These are phyloP conservation scores for Tamandua tetradactyla DNA, from an alignment of 2,797 vertebrate genomes.

Conservation along the genomic window DNA sequence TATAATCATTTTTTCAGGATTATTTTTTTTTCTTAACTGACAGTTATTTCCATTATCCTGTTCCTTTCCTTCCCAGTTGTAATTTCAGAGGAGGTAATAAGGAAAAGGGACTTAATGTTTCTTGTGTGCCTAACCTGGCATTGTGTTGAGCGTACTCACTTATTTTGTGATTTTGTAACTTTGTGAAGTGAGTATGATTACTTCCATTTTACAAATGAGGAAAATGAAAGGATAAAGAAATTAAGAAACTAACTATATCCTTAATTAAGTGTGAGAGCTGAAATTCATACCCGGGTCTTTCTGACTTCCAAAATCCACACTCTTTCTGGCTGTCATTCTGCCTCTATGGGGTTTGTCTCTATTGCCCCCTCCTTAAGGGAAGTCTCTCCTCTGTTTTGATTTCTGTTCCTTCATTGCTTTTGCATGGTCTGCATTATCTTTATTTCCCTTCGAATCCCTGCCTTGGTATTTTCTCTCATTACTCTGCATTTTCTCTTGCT, in stretches of 20 bases:
- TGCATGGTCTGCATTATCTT: neutral
- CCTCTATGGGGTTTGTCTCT: neutral
- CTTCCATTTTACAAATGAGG: neutral
- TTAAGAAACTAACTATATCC: neutral
- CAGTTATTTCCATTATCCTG: slow-evolving; percentile 73
- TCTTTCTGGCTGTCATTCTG: neutral
- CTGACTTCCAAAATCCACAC: neutral
- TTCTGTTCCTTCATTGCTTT: neutral
- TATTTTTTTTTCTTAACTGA: slow-evolving; percentile 78
- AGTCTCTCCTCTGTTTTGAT: neutral
- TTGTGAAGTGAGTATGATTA: neutral
- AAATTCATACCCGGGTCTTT: neutral
- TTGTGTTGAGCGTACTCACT: neutral
- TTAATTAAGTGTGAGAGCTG: neutral
- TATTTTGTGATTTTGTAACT: neutral
- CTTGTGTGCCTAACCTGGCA: neutral
- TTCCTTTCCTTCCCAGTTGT: slow-evolving; percentile 72
- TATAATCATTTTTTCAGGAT: slow-evolving; percentile 74
- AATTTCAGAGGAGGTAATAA: neutral
- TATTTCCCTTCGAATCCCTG: neutral
- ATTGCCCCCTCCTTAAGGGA: neutral
- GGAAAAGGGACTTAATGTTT: neutral
- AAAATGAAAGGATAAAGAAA: neutral
- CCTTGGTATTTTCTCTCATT: slow-evolving; percentile 48
- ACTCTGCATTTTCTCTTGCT: slow-evolving; percentile 45